phyloP scores from a whole-genome alignment of 2,113 vertebrate genomes.

The Gnathonemus longibarbis region DNA sequence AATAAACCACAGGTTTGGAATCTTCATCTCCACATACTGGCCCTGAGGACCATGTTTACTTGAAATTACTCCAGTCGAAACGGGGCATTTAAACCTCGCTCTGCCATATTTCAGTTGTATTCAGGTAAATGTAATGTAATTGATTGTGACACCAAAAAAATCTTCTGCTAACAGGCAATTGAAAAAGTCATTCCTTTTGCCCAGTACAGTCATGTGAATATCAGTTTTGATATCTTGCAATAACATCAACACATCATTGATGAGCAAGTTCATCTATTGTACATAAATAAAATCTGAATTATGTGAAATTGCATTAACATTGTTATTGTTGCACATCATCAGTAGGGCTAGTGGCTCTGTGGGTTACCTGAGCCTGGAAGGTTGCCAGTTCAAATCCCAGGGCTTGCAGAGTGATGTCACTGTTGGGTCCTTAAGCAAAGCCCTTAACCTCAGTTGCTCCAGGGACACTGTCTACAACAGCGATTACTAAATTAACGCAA shows the following conservation, averaged over 20 bases:
- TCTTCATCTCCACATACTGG: background rate
- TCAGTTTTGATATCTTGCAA: background rate
- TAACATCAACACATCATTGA: background rate
- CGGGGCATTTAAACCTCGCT: background rate
- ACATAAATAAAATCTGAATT: background rate
- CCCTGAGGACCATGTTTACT: background rate
- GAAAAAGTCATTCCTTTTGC: background rate
- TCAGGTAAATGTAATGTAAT: no score
- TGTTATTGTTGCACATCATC: no score
- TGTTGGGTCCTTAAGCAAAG: background rate
- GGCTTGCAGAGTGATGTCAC: background rate
- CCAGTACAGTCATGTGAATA: background rate
- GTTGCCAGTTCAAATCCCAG: background rate
- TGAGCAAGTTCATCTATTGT: background rate
- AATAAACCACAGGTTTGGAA: background rate
- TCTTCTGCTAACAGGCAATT: background rate
- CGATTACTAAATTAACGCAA: background rate
- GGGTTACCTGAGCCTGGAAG: background rate
- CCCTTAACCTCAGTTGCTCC: background rate
- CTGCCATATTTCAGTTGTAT: background rate
- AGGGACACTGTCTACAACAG: background rate
- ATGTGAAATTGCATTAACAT: background rate
- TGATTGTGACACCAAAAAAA: background rate
- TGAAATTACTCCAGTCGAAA: background rate
- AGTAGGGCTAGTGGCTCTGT: background rate